Evolutionary conservation across 2,113 vertebrate genomes (phyloP).

Genomic region (Ptilorrhoa leucosticta): DNA sequence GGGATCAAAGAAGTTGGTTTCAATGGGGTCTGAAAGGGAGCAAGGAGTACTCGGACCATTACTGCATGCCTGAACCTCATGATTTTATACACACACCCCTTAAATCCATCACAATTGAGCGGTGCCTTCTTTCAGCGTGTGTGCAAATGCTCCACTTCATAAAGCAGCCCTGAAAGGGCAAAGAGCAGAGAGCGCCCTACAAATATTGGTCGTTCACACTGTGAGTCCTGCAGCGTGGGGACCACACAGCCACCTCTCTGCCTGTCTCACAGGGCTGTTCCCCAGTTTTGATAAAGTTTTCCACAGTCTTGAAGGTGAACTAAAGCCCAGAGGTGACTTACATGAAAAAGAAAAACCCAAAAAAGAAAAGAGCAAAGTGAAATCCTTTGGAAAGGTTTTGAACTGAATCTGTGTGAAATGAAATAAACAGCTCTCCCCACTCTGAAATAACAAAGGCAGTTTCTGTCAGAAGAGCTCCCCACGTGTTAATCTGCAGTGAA

Average conservation of each 20-base stretch:
- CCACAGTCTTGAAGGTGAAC: not conserved
- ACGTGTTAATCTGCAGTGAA: not conserved
- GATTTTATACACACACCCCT: not conserved
- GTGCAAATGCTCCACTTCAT: not conserved
- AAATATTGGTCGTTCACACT: not conserved
- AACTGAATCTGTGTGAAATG: not conserved
- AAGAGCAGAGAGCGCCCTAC: not conserved
- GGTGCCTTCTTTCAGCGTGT: rapidly evolving
- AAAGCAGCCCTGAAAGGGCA: not conserved
- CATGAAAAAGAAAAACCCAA: not conserved
- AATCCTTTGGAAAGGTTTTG: not conserved
- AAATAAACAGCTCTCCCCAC: not conserved
- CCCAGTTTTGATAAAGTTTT: not conserved
- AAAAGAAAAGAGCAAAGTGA: not conserved
- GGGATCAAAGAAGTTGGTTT: not conserved
- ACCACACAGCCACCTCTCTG: not conserved
- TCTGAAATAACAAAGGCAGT: not conserved
- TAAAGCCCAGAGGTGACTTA: not conserved
- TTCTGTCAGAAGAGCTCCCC: not conserved
- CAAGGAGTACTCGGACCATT: not conserved
- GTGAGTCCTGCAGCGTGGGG: not conserved
- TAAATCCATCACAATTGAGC: rapidly evolving
- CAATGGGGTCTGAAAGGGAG: not conserved
- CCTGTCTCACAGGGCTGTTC: not conserved
- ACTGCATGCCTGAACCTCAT: not conserved